These are phyloP conservation scores for Pecten maximus DNA, from an alignment of 2,888 invertebrate species.

Conservation along the genomic window DNA sequence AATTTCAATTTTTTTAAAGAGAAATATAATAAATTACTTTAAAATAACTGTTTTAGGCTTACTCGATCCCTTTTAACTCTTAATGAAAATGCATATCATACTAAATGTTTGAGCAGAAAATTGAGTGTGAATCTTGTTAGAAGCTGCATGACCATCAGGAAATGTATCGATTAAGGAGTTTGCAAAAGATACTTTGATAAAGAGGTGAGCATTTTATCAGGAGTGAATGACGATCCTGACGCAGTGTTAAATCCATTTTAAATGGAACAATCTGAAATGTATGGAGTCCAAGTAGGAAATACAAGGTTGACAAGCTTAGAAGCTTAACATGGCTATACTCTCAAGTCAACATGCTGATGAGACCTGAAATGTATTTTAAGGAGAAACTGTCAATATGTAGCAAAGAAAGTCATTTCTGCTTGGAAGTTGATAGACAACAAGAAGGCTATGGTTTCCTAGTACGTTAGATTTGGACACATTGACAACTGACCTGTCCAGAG, in stretches of 20 bases:
- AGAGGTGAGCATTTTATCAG: no score
- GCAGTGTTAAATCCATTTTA: not conserved
- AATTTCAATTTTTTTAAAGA: no score
- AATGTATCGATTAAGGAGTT: no score
- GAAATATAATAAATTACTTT: no score
- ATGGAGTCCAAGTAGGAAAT: not conserved
- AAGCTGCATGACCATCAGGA: no score
- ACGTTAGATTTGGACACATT: not conserved
- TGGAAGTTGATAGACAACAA: not conserved
- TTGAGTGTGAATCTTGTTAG: no score
- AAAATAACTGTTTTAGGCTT: no score
- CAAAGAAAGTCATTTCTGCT: not conserved
- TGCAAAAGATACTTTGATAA: no score
- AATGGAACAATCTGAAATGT: not conserved
- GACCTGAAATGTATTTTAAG: not conserved
- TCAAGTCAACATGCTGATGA: not conserved
- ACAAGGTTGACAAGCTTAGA: not conserved
- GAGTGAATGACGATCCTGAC: no score
- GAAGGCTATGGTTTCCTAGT: not conserved
- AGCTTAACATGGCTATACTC: not conserved
- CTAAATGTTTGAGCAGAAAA: not conserved
- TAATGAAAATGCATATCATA: not conserved
- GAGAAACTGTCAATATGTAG: not conserved
- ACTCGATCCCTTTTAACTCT: not conserved
- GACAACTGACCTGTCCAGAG: constrained; percentile 25